Base-by-base conservation (phyloP, 2,113 vertebrate genomes). In the Suncus etruscus region DNA sequence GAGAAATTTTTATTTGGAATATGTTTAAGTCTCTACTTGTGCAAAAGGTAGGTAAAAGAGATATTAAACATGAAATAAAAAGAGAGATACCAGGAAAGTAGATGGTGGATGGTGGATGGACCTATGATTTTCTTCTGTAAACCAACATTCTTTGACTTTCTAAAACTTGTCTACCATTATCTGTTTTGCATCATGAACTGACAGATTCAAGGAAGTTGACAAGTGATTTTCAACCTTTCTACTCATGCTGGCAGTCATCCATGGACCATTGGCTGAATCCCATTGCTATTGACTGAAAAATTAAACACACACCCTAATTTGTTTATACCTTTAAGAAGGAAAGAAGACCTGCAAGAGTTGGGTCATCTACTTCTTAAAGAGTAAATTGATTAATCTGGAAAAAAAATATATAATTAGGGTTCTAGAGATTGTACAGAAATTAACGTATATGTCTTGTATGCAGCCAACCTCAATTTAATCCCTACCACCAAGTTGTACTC, bases 1-100 rank as follows among this genome's bases (percentile, higher is more conserved):
- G 15, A 87, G 16, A 11, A 86, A 27, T 11, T 65, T 68, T 83
- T 39, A 39, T 39, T 39, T 75, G 12, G 3, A 6, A 73, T 63
- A 2, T 18, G 50, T 91, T 89, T 2, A 89, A 24, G 51, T 82
- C 8, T 58, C 89, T 68, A 76, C 91, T 74, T 91, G 72, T 74
- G 79, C 20, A 86, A 10, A 45, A 77, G 31, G 8, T 69, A 66
- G 54, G 66, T 87, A 73, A 9, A 73, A 20, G 27, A 58, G 15
- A 50, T 6, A 47, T 1, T 20, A 45, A 86, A 45, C 3, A 10
- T 1, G 50, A 76, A 87, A 27, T 32, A 18, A 77, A 3, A 90
- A 54, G 63, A 81, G 7, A 50, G 83, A 82, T 20, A 48, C 1
- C 31, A 68, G 25, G 50, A 15, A 5, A 48, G 2, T 11, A 87